phyloP scores from a whole-genome alignment of 2,888 invertebrate genomes.

The Apodemia duryi region DNA sequence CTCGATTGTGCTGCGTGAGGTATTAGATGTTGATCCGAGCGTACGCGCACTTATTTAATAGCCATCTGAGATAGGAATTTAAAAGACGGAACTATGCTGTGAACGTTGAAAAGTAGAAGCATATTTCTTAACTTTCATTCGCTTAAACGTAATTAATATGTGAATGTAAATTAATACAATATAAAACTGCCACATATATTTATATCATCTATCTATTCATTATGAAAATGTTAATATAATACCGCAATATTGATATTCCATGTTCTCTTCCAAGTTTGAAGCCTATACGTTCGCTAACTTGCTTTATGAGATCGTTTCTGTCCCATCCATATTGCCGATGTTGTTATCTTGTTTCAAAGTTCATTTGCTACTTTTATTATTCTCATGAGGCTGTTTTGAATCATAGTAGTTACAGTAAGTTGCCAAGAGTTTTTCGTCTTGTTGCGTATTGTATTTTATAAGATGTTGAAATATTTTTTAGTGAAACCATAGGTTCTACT shows the following conservation, averaged over 20 bases:
- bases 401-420: conserved; percentile 1
- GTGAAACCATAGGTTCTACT: neutral
- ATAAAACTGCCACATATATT: too few relatives aligned
- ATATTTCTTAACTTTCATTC: too few relatives aligned
- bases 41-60: too few relatives aligned
- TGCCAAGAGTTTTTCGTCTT: neutral
- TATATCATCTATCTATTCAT: too few relatives aligned
- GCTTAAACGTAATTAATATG: too few relatives aligned
- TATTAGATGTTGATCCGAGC: too few relatives aligned
- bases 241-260: neutral
- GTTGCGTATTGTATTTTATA: neutral
- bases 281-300: neutral
- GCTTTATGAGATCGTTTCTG: neutral
- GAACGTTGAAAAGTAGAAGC: too few relatives aligned
- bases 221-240: neutral
- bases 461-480: neutral
- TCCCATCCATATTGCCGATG: conserved; percentile 8
- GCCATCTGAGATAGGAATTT: too few relatives aligned
- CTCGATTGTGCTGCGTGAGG: too few relatives aligned
- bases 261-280: neutral
- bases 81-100: too few relatives aligned
- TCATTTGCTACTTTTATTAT: conserved; percentile 2
- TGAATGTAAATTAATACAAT: too few relatives aligned
- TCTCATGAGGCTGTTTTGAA: conserved; percentile 8
- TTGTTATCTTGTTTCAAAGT: conserved; percentile 13